Evolutionary conservation across 2,797 vertebrate species (phyloP).

Genomic region (Sebastes umbrosus): DNA sequence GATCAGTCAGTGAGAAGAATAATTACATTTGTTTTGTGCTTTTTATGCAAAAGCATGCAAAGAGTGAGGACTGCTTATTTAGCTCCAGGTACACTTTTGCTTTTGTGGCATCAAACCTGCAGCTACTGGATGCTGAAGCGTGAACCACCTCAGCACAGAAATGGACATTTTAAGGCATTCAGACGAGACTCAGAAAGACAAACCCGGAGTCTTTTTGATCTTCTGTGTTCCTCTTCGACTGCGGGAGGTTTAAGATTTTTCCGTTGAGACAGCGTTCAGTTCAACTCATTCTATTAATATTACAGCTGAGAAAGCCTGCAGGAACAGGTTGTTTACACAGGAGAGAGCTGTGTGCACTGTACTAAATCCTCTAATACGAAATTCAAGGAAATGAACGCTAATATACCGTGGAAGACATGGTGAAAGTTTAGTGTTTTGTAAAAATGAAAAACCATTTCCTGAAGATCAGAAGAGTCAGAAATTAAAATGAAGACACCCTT

Average conservation of each 20-base stretch:
- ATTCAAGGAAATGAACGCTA: conserved; percentile 3
- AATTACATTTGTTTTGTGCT: not conserved
- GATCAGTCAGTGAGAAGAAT: conserved; percentile 3
- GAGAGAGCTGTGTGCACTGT: conserved; percentile 29
- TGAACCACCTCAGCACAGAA: conserved; percentile 2
- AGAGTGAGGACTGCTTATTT: not conserved
- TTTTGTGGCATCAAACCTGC: conserved; percentile 10
- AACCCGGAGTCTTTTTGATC: conserved; percentile 51
- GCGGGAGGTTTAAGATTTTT: conserved; percentile 31
- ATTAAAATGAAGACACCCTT: not conserved
- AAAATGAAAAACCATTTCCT: not conserved
- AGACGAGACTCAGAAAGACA: conserved; percentile 32
- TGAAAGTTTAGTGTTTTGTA: not conserved
- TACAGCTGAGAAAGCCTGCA: conserved; percentile 44
- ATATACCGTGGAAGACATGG: not conserved
- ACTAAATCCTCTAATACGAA: conserved; percentile 27
- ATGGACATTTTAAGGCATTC: conserved; percentile 24
- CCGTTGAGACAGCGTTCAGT: conserved; percentile 9
- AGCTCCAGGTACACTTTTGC: not conserved
- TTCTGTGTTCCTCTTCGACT: conserved; percentile 5
- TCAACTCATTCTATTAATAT: conserved; percentile 59
- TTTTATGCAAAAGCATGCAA: not conserved
- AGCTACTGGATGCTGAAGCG: not conserved
- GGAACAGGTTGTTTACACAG: conserved; percentile 55
- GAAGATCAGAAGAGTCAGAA: not conserved